phyloP scores from a whole-genome alignment of 2,797 vertebrate genomes.

The Borostomias antarcticus region DNA sequence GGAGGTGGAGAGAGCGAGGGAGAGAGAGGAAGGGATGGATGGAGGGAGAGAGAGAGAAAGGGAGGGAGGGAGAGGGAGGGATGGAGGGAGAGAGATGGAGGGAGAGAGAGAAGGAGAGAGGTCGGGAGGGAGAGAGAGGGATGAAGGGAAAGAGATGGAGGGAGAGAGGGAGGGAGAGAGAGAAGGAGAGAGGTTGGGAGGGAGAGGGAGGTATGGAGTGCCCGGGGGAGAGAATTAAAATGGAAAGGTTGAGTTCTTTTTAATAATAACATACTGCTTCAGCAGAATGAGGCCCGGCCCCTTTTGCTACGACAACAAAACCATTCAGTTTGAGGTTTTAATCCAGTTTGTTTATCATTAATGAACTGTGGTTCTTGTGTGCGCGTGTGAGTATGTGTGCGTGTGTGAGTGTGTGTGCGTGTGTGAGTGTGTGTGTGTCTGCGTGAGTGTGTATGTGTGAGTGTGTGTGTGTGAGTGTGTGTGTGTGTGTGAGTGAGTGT shows the following conservation, averaged over 20 bases:
- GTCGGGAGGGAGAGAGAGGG: background rate
- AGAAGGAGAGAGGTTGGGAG: background rate
- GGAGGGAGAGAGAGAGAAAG: background rate
- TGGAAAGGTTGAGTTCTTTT: background rate
- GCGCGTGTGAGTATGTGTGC: background rate
- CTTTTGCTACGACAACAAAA: too few species aligned
- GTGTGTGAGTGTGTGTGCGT: background rate
- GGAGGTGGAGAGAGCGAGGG: background rate
- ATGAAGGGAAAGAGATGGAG: background rate
- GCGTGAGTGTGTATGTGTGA: background rate
- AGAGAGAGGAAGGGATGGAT: background rate
- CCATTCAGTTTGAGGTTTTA: too few species aligned
- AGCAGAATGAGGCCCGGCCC: too few species aligned
- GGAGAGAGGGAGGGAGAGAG: background rate
- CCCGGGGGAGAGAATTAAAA: background rate
- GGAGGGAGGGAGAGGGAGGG: background rate
- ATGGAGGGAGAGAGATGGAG: background rate
- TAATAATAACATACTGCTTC: too few species aligned
- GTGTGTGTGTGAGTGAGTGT: conserved; percentile 11
- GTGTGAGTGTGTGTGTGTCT: background rate
- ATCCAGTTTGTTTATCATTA: too few species aligned
- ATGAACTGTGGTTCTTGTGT: too few species aligned
- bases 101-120: background rate
- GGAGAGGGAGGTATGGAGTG: background rate
- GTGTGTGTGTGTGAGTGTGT: conserved; percentile 2